These are phyloP conservation scores for Charanyca ferruginea DNA, from an alignment of 2,888 invertebrate species.

Conservation along the genomic window DNA sequence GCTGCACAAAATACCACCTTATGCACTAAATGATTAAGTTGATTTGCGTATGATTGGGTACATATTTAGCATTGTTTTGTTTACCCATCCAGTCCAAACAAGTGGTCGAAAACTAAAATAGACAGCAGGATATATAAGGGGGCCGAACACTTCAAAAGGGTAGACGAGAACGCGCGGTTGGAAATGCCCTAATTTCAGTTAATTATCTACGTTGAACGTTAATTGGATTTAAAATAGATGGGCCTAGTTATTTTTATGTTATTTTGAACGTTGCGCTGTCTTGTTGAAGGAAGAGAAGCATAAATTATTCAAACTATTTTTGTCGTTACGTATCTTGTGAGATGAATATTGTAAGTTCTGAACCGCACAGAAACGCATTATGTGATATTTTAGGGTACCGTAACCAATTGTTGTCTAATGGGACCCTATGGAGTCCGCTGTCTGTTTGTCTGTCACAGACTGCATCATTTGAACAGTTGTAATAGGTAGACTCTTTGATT, in stretches of 20 bases:
- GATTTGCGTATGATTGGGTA: not conserved
- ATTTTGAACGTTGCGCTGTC: conserved; percentile 22
- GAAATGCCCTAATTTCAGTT: conserved; percentile 56
- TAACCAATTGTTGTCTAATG: no score
- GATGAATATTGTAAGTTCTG: no score
- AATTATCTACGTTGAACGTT: conserved; percentile 47
- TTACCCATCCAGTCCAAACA: conserved; percentile 37
- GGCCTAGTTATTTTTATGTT: conserved; percentile 41
- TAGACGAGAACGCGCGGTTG: conserved; percentile 27
- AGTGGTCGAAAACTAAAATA: conserved; percentile 39
- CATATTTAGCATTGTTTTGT: conserved; percentile 33
- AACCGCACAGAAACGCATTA: no score
- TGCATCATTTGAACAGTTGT: no score
- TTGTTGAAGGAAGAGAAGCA: conserved; percentile 2
- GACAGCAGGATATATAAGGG: conserved; percentile 12
- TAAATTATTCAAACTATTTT: conserved; percentile 12
- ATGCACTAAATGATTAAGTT: not conserved
- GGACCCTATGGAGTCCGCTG: no score
- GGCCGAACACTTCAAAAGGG: conserved; percentile 55
- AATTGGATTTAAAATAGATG: conserved; percentile 58
- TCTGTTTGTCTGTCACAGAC: no score
- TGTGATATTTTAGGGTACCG: no score
- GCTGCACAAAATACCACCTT: conserved; percentile 16
- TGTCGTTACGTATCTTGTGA: not conserved
- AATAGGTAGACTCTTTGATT: no score